Conservation (phyloP, 2,888 invertebrate species). For the Coelinius sp. region DNA sequence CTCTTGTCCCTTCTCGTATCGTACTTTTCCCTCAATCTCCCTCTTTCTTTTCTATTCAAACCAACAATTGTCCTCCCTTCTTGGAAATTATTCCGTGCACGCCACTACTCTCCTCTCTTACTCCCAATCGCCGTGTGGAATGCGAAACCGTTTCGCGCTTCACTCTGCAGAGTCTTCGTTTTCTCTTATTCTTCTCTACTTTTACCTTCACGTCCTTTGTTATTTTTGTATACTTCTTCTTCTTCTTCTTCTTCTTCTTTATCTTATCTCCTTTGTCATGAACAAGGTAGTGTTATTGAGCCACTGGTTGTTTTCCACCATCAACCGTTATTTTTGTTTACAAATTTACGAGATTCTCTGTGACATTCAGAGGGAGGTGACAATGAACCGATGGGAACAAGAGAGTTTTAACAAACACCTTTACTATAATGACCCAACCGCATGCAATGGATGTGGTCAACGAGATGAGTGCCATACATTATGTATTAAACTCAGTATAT, state of each 20-base stretch:
- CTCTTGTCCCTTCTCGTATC: slow-evolving; percentile 10
- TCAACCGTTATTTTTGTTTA: not conserved
- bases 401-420: not conserved
- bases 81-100: slow-evolving; percentile 38
- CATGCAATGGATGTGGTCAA: slow-evolving; percentile 3
- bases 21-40: slow-evolving; percentile 1
- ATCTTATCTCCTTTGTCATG: slow-evolving; percentile 12
- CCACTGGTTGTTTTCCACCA: not conserved
- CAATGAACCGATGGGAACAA: not conserved
- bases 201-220: slow-evolving; percentile 13
- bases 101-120: slow-evolving; percentile 23
- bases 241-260: slow-evolving; percentile 17
- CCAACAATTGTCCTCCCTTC: slow-evolving; percentile 21
- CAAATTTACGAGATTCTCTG: slow-evolving; percentile 5
- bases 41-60: slow-evolving; percentile 16
- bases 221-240: slow-evolving; percentile 4
- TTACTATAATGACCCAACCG: not conserved
- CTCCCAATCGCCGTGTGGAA: slow-evolving; percentile 31
- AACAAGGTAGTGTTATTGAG: not conserved
- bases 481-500: not conserved
- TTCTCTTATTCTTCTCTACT: slow-evolving; percentile 12
- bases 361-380: not conserved
- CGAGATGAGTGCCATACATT: slow-evolving; percentile 3
- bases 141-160: slow-evolving; percentile 38
- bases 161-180: slow-evolving; percentile 1